These are phyloP conservation scores for Procambarus clarkii DNA, from an alignment of 1,140 invertebrate genomes.

Conservation along the genomic window DNA sequence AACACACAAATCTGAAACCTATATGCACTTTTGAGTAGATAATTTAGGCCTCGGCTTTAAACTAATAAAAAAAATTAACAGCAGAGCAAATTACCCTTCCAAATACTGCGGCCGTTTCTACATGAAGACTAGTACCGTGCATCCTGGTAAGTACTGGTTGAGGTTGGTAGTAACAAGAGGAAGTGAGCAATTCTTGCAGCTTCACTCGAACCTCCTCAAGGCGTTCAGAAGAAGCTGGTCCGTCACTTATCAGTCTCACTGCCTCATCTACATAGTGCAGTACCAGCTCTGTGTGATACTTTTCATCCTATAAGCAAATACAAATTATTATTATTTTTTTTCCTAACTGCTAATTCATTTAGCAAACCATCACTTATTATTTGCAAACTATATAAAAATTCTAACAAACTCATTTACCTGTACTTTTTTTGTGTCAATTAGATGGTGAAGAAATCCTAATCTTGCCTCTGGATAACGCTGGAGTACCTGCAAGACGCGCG, in stretches of 20 bases:
- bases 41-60: no score
- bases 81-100: conserved; percentile 76
- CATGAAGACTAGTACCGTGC: conserved; percentile 76
- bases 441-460: conserved; percentile 77
- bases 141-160: conserved; percentile 77
- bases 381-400: no score
- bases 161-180: conserved; percentile 77
- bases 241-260: conserved; percentile 74
- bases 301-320: conserved; percentile 76
- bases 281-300: conserved; percentile 78
- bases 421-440: conserved; percentile 75
- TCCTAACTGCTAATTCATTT: no score
- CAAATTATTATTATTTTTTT: neutral
- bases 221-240: conserved; percentile 20
- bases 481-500: conserved; percentile 77
- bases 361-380: no score
- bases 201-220: conserved; percentile 74
- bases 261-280: conserved; percentile 78
- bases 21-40: no score
- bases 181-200: conserved; percentile 76
- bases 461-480: conserved; percentile 77
- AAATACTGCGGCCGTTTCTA: conserved; percentile 79
- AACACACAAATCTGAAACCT: no score
- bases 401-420: conserved; percentile 49
- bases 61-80: neutral